Percentiles rank a stretch among this genome's conserved stretches.
These are phyloP conservation scores for Plebejus anna DNA, from an alignment of 2,888 invertebrate species.

Conservation along the genomic window DNA sequence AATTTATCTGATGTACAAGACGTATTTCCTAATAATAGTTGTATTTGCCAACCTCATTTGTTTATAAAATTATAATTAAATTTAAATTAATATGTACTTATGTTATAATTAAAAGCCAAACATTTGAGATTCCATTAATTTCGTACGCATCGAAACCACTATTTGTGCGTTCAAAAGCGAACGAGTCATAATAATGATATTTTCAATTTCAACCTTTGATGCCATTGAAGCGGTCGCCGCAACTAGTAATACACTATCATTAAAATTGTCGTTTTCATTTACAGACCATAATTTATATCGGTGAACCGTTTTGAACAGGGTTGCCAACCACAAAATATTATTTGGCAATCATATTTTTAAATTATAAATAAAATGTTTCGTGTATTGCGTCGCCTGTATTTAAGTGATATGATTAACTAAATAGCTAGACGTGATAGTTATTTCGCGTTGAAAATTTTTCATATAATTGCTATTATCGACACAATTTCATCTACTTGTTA, in stretches of 20 bases:
- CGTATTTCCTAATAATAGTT: neutral
- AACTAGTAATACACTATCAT: slow-evolving; percentile 17
- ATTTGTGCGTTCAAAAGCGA: slow-evolving; percentile 8
- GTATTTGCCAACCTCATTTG: neutral
- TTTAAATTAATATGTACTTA: neutral
- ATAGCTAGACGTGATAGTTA: too few relatives aligned
- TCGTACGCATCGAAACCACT: neutral
- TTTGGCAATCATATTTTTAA: too few relatives aligned
- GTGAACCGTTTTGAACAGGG: neutral
- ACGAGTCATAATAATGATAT: neutral
- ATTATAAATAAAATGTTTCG: too few relatives aligned
- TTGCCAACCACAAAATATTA: neutral
- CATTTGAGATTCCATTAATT: neutral
- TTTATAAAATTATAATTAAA: neutral
- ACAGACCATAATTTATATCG: slow-evolving; percentile 5
- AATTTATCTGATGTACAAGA: neutral
- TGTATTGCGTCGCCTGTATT: too few relatives aligned
- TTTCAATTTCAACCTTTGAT: neutral
- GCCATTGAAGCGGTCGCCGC: neutral
- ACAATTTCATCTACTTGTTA: neutral
- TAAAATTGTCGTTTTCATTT: slow-evolving; percentile 6
- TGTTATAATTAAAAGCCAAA: neutral
- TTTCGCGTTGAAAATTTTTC: too few relatives aligned
- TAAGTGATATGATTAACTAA: too few relatives aligned
- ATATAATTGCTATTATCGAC: too few relatives aligned